Conservation (phyloP, 2,797 vertebrate species). For the Coendou prehensilis region DNA sequence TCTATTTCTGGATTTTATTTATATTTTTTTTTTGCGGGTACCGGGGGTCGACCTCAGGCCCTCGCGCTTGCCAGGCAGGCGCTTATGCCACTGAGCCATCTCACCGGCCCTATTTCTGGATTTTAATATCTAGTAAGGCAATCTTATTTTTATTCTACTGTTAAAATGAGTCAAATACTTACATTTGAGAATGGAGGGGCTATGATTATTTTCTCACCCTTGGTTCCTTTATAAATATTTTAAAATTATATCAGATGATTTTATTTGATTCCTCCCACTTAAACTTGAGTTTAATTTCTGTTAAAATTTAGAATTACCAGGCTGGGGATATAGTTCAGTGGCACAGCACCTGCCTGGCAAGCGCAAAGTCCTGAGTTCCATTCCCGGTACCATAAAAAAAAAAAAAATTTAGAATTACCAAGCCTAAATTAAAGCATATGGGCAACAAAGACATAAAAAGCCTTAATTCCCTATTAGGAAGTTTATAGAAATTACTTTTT, state of each 20-base stretch:
- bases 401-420: conserved; percentile 39
- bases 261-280: conserved; percentile 35
- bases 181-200: neutral
- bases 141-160: conserved; percentile 13
- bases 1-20: neutral
- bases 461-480: neutral
- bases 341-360: too few species aligned
- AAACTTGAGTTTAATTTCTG: conserved; percentile 48
- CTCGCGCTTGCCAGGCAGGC: too few species aligned
- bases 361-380: too few species aligned
- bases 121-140: neutral
- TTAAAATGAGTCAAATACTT: conserved; percentile 32
- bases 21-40: too few species aligned
- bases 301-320: conserved; percentile 54
- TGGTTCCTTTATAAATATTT: conserved; percentile 29
- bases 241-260: neutral
- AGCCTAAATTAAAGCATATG: neutral
- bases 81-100: too few species aligned
- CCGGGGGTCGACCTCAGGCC: too few species aligned
- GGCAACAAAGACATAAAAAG: conserved; percentile 22
- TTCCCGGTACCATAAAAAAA: too few species aligned
- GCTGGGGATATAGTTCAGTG: too few species aligned
- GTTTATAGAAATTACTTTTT: neutral
- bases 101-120: neutral
- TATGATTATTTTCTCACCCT: neutral